Evolutionary conservation across 2,797 vertebrate genomes (phyloP).

Genomic region (Propithecus perrieri): DNA sequence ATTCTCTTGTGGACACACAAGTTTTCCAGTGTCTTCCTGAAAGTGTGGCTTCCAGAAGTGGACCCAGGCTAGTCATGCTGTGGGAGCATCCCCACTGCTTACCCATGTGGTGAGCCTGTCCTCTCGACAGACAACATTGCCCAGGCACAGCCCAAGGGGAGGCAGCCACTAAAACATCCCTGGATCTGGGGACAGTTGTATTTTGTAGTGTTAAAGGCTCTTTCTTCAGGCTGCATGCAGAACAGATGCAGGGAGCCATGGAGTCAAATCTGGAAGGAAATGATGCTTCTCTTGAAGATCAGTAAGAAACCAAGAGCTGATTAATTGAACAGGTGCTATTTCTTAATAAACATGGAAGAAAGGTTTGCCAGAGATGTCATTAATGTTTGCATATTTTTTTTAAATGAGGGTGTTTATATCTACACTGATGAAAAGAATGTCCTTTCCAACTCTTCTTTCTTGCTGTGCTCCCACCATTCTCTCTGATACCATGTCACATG

Average conservation of each 20-base stretch:
- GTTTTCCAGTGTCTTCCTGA: background rate
- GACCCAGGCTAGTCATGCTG: background rate
- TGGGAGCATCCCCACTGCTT: background rate
- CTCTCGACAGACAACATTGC: accelerated
- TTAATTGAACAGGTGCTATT: background rate
- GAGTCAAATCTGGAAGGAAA: background rate
- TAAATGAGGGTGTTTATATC: background rate
- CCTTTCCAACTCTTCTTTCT: background rate
- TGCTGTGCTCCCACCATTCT: background rate
- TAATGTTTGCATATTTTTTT: background rate
- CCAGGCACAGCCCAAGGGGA: background rate
- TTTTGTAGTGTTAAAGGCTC: background rate
- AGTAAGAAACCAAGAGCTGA: background rate
- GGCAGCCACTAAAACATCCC: background rate
- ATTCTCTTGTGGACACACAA: background rate
- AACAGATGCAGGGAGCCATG: background rate
- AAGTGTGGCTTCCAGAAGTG: background rate
- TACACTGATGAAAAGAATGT: background rate
- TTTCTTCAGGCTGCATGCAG: background rate
- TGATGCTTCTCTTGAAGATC: background rate
- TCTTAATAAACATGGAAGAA: background rate
- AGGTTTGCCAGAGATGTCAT: background rate
- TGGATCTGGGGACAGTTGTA: background rate
- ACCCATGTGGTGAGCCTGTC: background rate
- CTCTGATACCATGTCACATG: background rate